Percentiles rank a stretch among this genome's conserved stretches.
Evolutionary conservation across 1,140 invertebrate species (phyloP).

Genomic region (Psilanteris sp.): DNA sequence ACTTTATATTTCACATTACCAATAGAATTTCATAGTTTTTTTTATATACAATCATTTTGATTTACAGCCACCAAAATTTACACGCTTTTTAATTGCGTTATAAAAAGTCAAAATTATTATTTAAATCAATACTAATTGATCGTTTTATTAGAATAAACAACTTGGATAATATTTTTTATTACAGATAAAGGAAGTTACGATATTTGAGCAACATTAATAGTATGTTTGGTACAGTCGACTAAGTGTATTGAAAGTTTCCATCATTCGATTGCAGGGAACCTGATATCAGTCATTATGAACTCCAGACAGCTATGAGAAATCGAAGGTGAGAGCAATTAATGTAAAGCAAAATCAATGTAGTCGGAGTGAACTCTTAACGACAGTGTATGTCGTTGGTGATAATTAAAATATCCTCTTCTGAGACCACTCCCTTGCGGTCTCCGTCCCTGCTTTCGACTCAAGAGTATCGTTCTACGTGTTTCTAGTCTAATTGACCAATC

Average conservation of each 20-base stretch:
- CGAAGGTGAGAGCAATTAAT: conserved; percentile 75
- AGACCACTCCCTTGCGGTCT: conserved; percentile 65
- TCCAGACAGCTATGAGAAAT: conserved; percentile 60
- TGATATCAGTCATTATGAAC: conserved; percentile 54
- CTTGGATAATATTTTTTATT: too few relatives aligned
- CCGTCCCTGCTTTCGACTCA: conserved; percentile 56
- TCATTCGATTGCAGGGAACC: conserved; percentile 16
- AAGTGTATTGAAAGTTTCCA: conserved; percentile 15
- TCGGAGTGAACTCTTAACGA: conserved; percentile 63
- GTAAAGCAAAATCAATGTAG: conserved; percentile 72
- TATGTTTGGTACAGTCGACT: conserved; percentile 14
- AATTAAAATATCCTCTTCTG: conserved; percentile 79
- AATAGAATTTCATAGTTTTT: too few relatives aligned
- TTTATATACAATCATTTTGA: too few relatives aligned
- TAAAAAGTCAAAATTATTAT: too few relatives aligned
- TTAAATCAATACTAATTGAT: too few relatives aligned
- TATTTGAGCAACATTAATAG: conserved; percentile 11
- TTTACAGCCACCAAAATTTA: too few relatives aligned
- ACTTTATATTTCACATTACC: too few relatives aligned
- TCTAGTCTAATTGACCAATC: conserved; percentile 79
- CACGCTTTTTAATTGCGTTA: too few relatives aligned
- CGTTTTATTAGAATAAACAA: too few relatives aligned
- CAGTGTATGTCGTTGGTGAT: conserved; percentile 70
- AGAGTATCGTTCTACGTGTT: conserved; percentile 76
- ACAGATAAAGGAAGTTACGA: too few relatives aligned